Evolutionary conservation across 1,140 invertebrate species (phyloP).

Genomic region (Penaeus japonicus): DNA sequence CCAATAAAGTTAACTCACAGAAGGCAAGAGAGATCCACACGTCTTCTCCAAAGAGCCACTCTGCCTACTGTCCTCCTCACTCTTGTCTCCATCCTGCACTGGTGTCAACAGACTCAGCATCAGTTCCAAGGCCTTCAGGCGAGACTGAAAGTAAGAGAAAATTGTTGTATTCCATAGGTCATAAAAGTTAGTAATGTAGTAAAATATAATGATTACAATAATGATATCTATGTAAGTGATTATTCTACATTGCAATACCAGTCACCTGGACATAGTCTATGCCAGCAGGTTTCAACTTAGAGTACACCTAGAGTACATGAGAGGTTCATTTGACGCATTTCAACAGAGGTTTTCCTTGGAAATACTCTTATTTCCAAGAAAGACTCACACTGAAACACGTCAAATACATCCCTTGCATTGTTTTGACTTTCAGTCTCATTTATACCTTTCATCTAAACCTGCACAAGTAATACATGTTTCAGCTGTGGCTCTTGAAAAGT

Average conservation of each 20-base stretch:
- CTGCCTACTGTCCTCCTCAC: neutral
- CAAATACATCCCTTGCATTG: no score
- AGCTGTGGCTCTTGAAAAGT: no score
- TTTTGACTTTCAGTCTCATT: no score
- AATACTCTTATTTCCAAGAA: no score
- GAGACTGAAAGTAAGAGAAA: slow-evolving; percentile 61
- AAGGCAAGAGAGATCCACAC: slow-evolving; percentile 56
- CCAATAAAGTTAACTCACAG: slow-evolving; percentile 9
- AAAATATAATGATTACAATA: slow-evolving; percentile 19
- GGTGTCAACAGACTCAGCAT: slow-evolving; percentile 66
- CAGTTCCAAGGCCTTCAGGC: slow-evolving; percentile 67
- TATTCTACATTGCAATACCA: neutral
- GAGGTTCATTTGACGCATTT: no score
- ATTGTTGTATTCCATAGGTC: neutral
- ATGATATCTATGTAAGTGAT: neutral
- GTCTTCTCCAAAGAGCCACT: slow-evolving; percentile 56
- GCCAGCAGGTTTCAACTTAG: no score
- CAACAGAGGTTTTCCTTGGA: no score
- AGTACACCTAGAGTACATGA: no score
- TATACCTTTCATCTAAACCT: no score
- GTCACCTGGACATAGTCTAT: no score
- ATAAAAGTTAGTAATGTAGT: slow-evolving; percentile 34
- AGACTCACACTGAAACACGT: no score
- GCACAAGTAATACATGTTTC: no score
- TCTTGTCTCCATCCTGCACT: slow-evolving; percentile 42